phyloP scores from a whole-genome alignment of 2,888 invertebrate species.

The Cataglyphis rosenhaueri region DNA sequence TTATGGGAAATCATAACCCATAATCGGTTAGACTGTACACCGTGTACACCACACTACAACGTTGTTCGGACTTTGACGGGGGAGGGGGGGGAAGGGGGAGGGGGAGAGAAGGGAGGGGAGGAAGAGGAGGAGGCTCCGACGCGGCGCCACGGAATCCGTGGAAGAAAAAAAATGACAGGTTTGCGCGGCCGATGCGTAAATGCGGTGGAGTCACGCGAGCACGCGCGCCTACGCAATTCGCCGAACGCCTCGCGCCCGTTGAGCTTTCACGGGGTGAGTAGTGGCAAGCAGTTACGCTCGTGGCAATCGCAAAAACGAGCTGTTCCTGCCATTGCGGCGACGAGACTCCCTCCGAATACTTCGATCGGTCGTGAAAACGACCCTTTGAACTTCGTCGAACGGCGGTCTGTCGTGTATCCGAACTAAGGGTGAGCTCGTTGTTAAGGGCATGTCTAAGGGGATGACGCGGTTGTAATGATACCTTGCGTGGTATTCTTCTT shows the following conservation, averaged over 20 bases:
- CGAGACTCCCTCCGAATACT: conserved; percentile 25
- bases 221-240: conserved; percentile 70
- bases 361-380: conserved; percentile 64
- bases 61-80: conserved; percentile 7
- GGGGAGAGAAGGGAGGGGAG: neutral
- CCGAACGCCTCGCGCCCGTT: conserved; percentile 56
- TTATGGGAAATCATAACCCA: conserved; percentile 70
- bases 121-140: conserved; percentile 58
- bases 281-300: conserved; percentile 48
- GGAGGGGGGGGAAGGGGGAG: neutral
- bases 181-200: conserved; percentile 72
- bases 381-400: conserved; percentile 52
- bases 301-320: conserved; percentile 53
- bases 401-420: conserved; percentile 40
- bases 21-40: conserved; percentile 29
- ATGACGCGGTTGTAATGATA: neutral
- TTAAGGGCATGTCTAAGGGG: conserved; percentile 46
- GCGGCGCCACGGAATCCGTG: conserved; percentile 73
- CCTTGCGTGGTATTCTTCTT: neutral
- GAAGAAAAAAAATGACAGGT: conserved; percentile 76
- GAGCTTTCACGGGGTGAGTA: conserved; percentile 42
- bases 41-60: conserved; percentile 30
- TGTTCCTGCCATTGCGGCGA: conserved; percentile 45
- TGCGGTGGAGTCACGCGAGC: conserved; percentile 72
- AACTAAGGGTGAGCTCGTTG: conserved; percentile 37